Percentiles rank a stretch among this genome's conserved stretches.
Evolutionary conservation across 2,888 invertebrate species (phyloP).

Genomic region (Brachynemurus nebulosus): DNA sequence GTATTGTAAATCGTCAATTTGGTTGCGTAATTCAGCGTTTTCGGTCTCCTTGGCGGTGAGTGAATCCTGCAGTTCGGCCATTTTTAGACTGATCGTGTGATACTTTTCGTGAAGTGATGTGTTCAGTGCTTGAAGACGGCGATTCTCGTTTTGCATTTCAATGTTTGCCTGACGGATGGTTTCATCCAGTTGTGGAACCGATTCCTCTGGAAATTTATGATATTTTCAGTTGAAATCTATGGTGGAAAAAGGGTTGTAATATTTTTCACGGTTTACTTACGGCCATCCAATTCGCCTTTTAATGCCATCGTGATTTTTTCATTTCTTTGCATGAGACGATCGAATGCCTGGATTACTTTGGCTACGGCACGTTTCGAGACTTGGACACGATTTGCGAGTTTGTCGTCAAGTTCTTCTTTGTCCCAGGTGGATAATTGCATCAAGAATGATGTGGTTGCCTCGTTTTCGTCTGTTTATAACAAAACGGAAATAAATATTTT

Average conservation of each 20-base stretch:
- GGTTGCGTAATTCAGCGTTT: slow-evolving; percentile 87
- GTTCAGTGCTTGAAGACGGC: slow-evolving; percentile 78
- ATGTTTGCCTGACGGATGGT: slow-evolving; percentile 72
- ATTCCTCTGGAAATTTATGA: slow-evolving; percentile 34
- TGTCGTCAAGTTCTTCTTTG: slow-evolving; percentile 91
- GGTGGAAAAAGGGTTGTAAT: not conserved
- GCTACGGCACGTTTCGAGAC: slow-evolving; percentile 94
- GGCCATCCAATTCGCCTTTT: slow-evolving; percentile 66
- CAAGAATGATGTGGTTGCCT: slow-evolving; percentile 90
- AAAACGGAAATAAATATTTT: slow-evolving; percentile 6
- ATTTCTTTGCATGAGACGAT: slow-evolving; percentile 87
- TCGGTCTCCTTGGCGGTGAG: slow-evolving; percentile 86
- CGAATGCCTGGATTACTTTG: slow-evolving; percentile 93
- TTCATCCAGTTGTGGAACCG: slow-evolving; percentile 63
- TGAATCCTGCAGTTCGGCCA: slow-evolving; percentile 76
- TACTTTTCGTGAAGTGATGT: slow-evolving; percentile 87
- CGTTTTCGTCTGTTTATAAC: slow-evolving; percentile 68
- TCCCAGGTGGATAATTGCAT: slow-evolving; percentile 96
- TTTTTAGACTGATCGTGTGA: slow-evolving; percentile 81
- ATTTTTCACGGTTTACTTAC: slow-evolving; percentile 27
- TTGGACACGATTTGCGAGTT: slow-evolving; percentile 87
- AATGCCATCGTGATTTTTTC: slow-evolving; percentile 84
- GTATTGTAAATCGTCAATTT: slow-evolving; percentile 91
- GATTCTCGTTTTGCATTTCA: slow-evolving; percentile 81
- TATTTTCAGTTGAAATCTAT: not conserved